These are phyloP conservation scores for Spodoptera picta DNA, from an alignment of 2,888 invertebrate species.

Conservation along the genomic window DNA sequence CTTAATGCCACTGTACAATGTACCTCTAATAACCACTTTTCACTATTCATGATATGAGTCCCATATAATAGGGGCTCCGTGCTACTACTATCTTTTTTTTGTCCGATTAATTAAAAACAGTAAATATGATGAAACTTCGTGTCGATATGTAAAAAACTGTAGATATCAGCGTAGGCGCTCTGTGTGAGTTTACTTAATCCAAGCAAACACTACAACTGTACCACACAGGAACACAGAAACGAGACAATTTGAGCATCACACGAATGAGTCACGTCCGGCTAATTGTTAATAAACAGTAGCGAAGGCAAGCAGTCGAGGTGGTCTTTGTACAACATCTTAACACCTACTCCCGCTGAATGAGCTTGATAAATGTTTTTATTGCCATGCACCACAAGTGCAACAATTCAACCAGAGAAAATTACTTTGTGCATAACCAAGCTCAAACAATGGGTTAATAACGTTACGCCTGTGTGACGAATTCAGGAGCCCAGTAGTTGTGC, in stretches of 20 bases:
- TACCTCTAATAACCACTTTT: too few relatives aligned
- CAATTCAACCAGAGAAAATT: slow-evolving; percentile 81
- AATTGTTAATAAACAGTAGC: slow-evolving; percentile 72
- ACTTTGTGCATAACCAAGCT: slow-evolving; percentile 76
- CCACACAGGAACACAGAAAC: slow-evolving; percentile 54
- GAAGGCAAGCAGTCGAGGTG: slow-evolving; percentile 67
- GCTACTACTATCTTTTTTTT: too few relatives aligned
- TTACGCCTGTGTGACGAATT: slow-evolving; percentile 79
- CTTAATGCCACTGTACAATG: too few relatives aligned
- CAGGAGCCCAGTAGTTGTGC: slow-evolving; percentile 66
- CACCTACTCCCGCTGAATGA: slow-evolving; percentile 68
- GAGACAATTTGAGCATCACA: slow-evolving; percentile 61
- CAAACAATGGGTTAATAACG: slow-evolving; percentile 78
- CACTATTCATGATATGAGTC: too few relatives aligned
- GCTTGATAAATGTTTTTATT: slow-evolving; percentile 79
- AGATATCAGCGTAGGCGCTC: slow-evolving; percentile 38
- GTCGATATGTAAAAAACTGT: slow-evolving; percentile 14
- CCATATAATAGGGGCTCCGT: too few relatives aligned
- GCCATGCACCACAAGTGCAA: slow-evolving; percentile 73
- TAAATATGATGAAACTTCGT: neutral
- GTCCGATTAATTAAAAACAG: neutral
- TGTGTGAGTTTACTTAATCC: slow-evolving; percentile 40
- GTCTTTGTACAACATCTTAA: slow-evolving; percentile 77
- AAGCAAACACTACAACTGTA: slow-evolving; percentile 40
- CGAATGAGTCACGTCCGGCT: slow-evolving; percentile 67